Evolutionary conservation across 2,797 vertebrate genomes (phyloP).

Genomic region (Rhynchotus rufescens): DNA sequence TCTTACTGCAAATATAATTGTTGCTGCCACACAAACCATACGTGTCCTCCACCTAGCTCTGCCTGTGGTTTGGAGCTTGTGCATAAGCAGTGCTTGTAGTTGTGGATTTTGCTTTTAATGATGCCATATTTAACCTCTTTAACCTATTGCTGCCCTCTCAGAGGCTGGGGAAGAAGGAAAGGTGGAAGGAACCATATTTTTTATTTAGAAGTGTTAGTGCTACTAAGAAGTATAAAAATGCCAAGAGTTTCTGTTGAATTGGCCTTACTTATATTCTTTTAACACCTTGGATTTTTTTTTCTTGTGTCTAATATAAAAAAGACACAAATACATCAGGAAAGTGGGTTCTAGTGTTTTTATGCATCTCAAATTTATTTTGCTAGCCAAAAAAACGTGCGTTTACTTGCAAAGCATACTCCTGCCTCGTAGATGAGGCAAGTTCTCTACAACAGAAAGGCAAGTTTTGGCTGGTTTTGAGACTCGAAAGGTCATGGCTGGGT

Average conservation of each 20-base stretch:
- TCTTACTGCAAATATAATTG: background rate
- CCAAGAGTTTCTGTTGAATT: background rate
- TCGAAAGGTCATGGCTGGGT: background rate
- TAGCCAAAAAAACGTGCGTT: background rate
- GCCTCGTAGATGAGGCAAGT: background rate
- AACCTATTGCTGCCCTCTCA: background rate
- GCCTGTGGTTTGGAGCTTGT: background rate
- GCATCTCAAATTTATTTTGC: background rate
- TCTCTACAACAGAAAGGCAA: background rate
- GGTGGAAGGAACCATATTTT: background rate
- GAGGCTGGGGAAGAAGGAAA: background rate
- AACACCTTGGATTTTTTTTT: background rate
- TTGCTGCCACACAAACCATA: background rate
- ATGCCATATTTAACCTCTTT: background rate
- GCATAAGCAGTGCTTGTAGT: background rate
- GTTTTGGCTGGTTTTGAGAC: background rate
- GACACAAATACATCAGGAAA: background rate
- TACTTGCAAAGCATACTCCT: background rate
- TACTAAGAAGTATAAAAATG: slow-evolving; percentile 5
- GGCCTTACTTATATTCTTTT: background rate
- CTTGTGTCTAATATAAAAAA: background rate
- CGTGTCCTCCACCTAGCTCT: background rate
- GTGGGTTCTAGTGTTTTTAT: background rate
- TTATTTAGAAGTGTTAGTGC: background rate
- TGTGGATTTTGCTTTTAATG: background rate